These are phyloP conservation scores for Microtus richardsoni DNA, from an alignment of 2,113 vertebrate species.

Conservation along the genomic window DNA sequence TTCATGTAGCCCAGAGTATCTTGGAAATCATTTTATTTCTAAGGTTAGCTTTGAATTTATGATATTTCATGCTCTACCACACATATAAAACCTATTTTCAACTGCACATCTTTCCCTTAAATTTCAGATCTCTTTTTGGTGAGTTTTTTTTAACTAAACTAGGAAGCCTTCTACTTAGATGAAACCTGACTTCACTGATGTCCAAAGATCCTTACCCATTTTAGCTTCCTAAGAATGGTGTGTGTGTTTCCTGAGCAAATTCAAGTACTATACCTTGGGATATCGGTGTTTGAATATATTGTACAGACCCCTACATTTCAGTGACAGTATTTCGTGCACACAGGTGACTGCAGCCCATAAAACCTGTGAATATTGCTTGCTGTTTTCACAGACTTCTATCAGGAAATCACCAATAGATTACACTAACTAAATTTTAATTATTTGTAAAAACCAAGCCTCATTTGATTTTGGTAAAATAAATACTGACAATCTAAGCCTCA, in stretches of 20 bases:
- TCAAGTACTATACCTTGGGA: not conserved
- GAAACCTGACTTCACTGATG: not conserved
- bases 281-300: not conserved
- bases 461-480: not conserved
- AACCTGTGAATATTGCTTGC: no score
- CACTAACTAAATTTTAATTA: not conserved
- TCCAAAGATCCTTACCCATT: not conserved
- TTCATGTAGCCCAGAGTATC: not conserved
- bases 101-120: not conserved
- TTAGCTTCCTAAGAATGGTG: not conserved
- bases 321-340: not conserved
- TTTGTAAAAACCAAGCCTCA: not conserved
- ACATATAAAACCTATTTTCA: not conserved
- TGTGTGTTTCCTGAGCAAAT: not conserved
- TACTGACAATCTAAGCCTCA: not conserved
- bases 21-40: no score
- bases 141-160: not conserved
- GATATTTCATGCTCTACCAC: not conserved
- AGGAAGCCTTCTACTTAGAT: not conserved
- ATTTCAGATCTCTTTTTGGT: not conserved
- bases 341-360: not conserved
- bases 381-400: not conserved
- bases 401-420: not conserved
- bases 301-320: not conserved
- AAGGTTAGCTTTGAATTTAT: not conserved